Evolutionary conservation across 2,113 vertebrate genomes (phyloP).

Genomic region (Zeus faber): DNA sequence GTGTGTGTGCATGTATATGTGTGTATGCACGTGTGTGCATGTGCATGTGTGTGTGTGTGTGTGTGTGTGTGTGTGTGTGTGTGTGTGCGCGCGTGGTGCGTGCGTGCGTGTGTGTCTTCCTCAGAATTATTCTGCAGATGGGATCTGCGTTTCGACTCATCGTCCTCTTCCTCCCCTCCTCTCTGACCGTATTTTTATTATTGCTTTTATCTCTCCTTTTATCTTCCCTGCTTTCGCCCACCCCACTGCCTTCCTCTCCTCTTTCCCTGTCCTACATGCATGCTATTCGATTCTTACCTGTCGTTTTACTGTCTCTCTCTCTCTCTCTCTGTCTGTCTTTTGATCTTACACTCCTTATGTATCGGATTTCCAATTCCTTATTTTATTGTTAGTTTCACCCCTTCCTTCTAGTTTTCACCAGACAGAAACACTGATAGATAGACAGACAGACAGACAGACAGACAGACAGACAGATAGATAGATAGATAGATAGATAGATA

Average conservation of each 20-base stretch:
- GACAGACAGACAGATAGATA: not conserved
- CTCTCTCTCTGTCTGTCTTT: not conserved
- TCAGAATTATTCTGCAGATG: constrained; percentile 88
- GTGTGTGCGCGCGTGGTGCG: too few species aligned
- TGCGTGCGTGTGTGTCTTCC: constrained; percentile 81
- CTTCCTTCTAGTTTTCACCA: too few species aligned
- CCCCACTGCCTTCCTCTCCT: constrained; percentile 11
- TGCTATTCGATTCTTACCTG: constrained; percentile 9
- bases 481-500: not conserved
- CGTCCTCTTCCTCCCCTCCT: constrained; percentile 72
- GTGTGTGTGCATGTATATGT: constrained; percentile 7
- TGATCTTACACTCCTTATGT: not conserved
- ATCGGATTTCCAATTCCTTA: not conserved
- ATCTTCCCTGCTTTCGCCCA: not conserved
- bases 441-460: not conserved
- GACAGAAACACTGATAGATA: too few species aligned
- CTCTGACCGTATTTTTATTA: constrained; percentile 46
- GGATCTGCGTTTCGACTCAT: constrained; percentile 80
- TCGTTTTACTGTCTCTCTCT: constrained; percentile 30
- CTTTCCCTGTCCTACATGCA: constrained; percentile 21
- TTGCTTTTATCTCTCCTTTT: constrained; percentile 32
- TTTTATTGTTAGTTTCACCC: too few species aligned
- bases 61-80: constrained; percentile 72
- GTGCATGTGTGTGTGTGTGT: constrained; percentile 2
- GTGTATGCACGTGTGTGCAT: too few species aligned